Percentiles rank a stretch among this genome's conserved stretches.
phyloP scores from a whole-genome alignment of 2,113 vertebrate species.

The Chaenocephalus aceratus region DNA sequence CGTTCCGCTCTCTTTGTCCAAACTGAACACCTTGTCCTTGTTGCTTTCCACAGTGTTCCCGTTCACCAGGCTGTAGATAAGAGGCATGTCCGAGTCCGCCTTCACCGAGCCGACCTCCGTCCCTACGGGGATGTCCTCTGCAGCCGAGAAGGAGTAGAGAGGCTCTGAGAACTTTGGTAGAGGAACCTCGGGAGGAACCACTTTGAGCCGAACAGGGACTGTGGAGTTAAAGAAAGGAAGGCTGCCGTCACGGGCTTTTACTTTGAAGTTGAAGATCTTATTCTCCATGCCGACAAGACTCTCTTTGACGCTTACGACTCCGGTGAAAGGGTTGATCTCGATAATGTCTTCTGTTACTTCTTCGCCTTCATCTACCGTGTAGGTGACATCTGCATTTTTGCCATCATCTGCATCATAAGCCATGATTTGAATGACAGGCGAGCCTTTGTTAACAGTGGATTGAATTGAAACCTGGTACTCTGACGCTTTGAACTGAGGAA shows the following conservation, averaged over 20 bases:
- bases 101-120: constrained; percentile 92
- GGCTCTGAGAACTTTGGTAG: constrained; percentile 96
- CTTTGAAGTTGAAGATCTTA: constrained; percentile 92
- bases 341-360: constrained; percentile 89
- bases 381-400: constrained; percentile 95
- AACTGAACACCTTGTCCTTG: constrained; percentile 89
- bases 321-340: constrained; percentile 93
- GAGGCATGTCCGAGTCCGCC: constrained; percentile 89
- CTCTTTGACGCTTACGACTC: constrained; percentile 92
- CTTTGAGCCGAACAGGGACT: constrained; percentile 91
- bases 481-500: constrained; percentile 92
- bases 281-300: constrained; percentile 93
- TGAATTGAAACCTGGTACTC: constrained; percentile 93
- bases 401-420: constrained; percentile 97
- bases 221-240: constrained; percentile 92
- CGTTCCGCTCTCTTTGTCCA: constrained; percentile 90
- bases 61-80: constrained; percentile 96
- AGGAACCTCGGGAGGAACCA: constrained; percentile 90
- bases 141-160: constrained; percentile 92
- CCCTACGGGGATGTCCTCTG: constrained; percentile 92
- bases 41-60: constrained; percentile 96
- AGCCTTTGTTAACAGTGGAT: constrained; percentile 92
- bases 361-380: constrained; percentile 89
- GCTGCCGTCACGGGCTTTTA: constrained; percentile 93
- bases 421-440: constrained; percentile 92